Percentiles rank a stretch among this genome's conserved stretches.
Evolutionary conservation across 2,113 vertebrate species (phyloP).

Genomic region (pig (Sus scrofa)): DNA sequence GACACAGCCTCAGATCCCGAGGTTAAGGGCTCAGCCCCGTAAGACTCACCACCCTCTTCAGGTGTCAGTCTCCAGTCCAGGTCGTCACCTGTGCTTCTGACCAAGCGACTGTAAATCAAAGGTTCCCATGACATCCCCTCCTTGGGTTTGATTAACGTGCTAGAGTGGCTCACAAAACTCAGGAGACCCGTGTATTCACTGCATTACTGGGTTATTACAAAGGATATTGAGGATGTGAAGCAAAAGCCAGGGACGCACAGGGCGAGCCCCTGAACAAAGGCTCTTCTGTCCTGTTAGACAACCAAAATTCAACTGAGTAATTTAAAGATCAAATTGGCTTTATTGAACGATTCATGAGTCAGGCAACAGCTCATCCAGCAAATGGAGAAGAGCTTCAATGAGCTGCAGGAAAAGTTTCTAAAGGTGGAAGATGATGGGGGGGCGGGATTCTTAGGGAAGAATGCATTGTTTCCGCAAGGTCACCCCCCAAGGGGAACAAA

Average conservation of each 20-base stretch:
- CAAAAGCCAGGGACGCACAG: neutral
- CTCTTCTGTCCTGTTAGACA: neutral
- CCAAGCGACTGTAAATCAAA: accelerated
- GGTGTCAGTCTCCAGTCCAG: neutral
- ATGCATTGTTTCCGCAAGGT: neutral
- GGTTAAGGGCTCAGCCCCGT: neutral
- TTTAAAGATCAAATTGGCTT: neutral
- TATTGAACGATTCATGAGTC: neutral
- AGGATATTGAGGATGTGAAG: neutral
- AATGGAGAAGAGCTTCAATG: neutral
- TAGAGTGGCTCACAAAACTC: neutral
- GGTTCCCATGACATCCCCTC: neutral
- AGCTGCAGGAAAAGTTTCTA: neutral
- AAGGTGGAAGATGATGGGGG: too few species aligned
- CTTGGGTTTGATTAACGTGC: neutral
- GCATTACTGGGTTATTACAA: neutral
- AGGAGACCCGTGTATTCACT: neutral
- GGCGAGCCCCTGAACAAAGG: neutral
- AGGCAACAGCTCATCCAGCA: neutral
- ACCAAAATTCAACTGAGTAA: neutral
- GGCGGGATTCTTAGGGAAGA: neutral
- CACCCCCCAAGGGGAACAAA: neutral
- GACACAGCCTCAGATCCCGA: neutral
- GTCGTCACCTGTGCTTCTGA: neutral
- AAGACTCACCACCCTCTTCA: neutral